Percentiles rank a stretch among this genome's conserved stretches.
These are phyloP conservation scores for Choloepus hoffmanni DNA, from an alignment of 2,113 vertebrate genomes.

Conservation along the genomic window DNA sequence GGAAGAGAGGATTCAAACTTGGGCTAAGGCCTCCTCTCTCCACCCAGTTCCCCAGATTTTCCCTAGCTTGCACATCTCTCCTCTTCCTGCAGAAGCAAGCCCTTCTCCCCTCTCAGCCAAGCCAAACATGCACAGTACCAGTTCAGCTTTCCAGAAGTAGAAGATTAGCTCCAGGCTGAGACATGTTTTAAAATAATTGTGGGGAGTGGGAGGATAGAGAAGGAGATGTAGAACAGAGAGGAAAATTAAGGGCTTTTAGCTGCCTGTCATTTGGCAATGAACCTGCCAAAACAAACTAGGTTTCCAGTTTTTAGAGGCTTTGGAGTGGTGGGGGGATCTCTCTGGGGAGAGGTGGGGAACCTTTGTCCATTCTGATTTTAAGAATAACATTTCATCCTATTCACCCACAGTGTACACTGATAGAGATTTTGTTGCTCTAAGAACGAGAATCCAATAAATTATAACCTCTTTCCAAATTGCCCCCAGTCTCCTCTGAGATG, in stretches of 20 bases:
- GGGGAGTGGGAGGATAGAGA: background rate
- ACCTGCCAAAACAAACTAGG: conserved; percentile 31
- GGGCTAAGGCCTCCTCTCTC: background rate
- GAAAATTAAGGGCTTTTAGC: background rate
- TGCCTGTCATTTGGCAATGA: conserved; percentile 1
- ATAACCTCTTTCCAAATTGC: background rate
- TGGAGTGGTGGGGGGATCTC: too few species aligned
- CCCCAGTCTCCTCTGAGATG: conserved; percentile 28
- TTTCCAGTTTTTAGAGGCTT: background rate
- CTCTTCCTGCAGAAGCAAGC: background rate
- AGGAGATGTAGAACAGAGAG: background rate
- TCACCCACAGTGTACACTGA: background rate
- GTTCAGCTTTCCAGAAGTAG: conserved; percentile 47
- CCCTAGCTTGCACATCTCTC: background rate
- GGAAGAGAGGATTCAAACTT: background rate
- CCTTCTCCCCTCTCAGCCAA: conserved; percentile 1
- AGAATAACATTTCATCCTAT: conserved; percentile 39
- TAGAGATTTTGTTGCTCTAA: background rate
- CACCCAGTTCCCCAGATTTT: background rate
- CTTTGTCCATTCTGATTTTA: conserved; percentile 20
- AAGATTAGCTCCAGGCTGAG: conserved; percentile 49
- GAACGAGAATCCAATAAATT: background rate
- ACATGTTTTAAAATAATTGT: conserved; percentile 61
- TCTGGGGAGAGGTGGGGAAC: background rate
- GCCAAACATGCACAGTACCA: background rate